Evolutionary conservation across 30 jellyfish, hydroid and myxozoan species (phyloP).

Genomic region (Hydractinia symbiolongicarpus): DNA sequence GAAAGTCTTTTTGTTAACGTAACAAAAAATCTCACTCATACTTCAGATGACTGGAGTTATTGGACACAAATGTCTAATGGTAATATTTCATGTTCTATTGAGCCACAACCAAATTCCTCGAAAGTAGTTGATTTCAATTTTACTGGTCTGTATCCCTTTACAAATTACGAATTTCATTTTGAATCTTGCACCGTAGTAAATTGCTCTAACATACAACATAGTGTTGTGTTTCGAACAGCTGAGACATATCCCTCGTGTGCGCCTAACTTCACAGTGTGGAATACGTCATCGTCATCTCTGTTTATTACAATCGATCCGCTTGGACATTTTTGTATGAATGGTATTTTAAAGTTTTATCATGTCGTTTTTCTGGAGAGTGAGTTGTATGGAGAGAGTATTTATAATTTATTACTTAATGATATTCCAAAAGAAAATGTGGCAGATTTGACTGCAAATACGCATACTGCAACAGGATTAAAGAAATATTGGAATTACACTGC

Average conservation of each 20-base stretch:
- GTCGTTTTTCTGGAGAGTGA: not conserved
- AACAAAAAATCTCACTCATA: not conserved
- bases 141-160: not conserved
- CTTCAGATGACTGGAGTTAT: not conserved
- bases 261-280: not conserved
- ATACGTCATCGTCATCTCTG: constrained; percentile 1
- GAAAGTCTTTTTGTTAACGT: not conserved
- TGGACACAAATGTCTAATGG: not conserved
- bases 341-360: not conserved
- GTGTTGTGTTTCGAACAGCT: not conserved
- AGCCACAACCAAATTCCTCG: not conserved
- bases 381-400: not conserved
- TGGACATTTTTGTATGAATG: constrained; percentile 6
- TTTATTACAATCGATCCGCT: not conserved
- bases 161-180: not conserved
- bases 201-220: not conserved
- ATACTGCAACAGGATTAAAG: not conserved
- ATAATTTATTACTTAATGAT: not conserved
- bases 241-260: constrained; percentile 5
- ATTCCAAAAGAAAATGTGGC: no score
- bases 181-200: not conserved
- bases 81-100: not conserved
- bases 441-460: not conserved
- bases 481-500: constrained; percentile 28
- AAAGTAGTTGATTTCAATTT: not conserved